Base-by-base conservation (phyloP, 2,113 vertebrate species). In the Microtus ochrogaster region DNA sequence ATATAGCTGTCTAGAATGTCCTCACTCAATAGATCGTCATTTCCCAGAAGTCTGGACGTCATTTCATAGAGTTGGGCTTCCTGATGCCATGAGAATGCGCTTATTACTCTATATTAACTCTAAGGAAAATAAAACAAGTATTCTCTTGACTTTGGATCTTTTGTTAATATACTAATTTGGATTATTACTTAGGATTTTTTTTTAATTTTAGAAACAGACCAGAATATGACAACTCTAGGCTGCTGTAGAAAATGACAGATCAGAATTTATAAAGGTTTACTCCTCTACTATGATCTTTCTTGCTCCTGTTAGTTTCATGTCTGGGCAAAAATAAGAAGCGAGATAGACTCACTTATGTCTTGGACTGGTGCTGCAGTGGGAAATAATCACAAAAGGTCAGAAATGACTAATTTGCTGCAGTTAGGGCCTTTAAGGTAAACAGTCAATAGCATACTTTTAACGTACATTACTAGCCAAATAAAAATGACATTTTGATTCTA, bases 381-480 rank as follows among this genome's bases (percentile, higher is more conserved):
- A 96, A 85, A 96, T 94, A 96, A 87, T 39, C 41, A 95, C 79
- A 89, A 94, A 97, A 96, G 93, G 94, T 96, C 73, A 95, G 94
- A 96, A 97, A 96, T 91, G 77, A 96, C 88, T 95, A 70, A 95
- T 94, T 96, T 94, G 41, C 89, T 86, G 68, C 92, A 87, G 74
- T 94, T 90, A 76, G 90, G 74, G 68, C 90, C 94, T 79, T 94
- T 91, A 94, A 94, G 49, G 92, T 97, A 97, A 97, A 95, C 55
- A 97, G 66, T 94, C 94, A 93, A 97, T 90, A 94, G 70, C 61
- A 93, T 93, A 94, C 52, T 90, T 96, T 97, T 89, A 95, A 96
- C 89, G 78, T 77, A 97, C 30, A 74, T 95, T 82, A 94, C 95
- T 95, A 91, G 86, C 63, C 63, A 95, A 94, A 82, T 97, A 83